These are phyloP conservation scores for Popillia japonica DNA, from an alignment of 1,140 invertebrate genomes.

Conservation along the genomic window DNA sequence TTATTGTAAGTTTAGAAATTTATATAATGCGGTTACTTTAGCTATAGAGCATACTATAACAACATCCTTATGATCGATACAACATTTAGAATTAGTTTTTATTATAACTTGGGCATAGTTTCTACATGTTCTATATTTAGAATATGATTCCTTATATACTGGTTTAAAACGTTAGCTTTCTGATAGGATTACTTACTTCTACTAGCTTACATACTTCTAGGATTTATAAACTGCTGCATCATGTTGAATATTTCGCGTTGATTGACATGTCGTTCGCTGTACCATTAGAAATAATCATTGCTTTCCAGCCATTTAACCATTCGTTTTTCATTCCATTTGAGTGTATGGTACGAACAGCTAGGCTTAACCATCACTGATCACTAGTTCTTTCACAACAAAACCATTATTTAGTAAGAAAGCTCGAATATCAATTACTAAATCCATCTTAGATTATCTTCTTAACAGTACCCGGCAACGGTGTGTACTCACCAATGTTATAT, in stretches of 20 bases:
- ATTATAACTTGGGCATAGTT: too few relatives aligned
- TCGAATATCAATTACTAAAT: neutral
- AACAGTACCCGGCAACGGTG: neutral
- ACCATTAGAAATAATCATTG: neutral
- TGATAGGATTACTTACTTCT: too few relatives aligned
- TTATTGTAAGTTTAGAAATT: too few relatives aligned
- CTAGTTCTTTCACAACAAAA: constrained; percentile 17
- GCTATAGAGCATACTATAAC: too few relatives aligned
- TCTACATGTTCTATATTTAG: too few relatives aligned
- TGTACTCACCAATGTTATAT: constrained; percentile 21
- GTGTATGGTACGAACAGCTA: neutral
- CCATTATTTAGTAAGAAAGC: constrained; percentile 7
- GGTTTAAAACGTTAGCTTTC: neutral
- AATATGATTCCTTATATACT: too few relatives aligned
- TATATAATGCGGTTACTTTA: too few relatives aligned
- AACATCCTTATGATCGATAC: too few relatives aligned
- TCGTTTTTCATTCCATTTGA: neutral
- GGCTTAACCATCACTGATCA: neutral
- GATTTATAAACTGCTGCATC: neutral
- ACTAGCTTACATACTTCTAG: neutral
- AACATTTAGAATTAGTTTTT: too few relatives aligned
- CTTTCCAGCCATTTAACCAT: constrained; percentile 7
- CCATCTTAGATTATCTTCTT: neutral
- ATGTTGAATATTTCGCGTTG: neutral
- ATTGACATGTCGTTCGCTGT: neutral